Percentiles rank a stretch among this genome's conserved stretches.
These are phyloP conservation scores for Melinopterus prodromus DNA, from an alignment of 2,888 invertebrate species.

Conservation along the genomic window DNA sequence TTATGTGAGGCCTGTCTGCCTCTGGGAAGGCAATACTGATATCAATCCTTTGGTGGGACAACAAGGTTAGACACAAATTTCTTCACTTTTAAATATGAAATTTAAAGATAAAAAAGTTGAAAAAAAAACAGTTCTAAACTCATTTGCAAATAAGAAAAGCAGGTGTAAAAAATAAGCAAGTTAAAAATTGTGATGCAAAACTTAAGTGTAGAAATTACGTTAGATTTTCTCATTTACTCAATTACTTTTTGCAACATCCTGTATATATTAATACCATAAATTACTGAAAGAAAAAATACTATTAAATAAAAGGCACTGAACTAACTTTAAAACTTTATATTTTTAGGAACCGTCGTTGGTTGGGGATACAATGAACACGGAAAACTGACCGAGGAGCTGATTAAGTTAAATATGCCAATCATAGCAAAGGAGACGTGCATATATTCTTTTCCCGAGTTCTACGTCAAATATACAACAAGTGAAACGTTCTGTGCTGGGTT, in stretches of 20 bases:
- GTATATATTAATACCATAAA: no score
- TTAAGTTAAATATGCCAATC: slow-evolving; percentile 68
- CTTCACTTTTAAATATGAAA: neutral
- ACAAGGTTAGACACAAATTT: slow-evolving; percentile 44
- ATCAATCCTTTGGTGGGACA: slow-evolving; percentile 47
- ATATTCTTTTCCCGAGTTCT: slow-evolving; percentile 69
- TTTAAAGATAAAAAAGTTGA: no score
- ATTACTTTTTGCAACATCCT: no score
- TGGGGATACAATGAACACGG: slow-evolving; percentile 69
- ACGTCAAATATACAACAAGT: slow-evolving; percentile 66
- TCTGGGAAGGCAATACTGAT: slow-evolving; percentile 51
- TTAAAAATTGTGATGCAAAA: no score
- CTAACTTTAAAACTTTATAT: neutral
- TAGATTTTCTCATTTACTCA: no score
- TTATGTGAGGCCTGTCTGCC: slow-evolving; percentile 56
- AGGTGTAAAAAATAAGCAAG: no score
- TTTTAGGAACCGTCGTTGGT: slow-evolving; percentile 56
- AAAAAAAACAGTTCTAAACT: no score
- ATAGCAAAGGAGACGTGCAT: slow-evolving; percentile 69
- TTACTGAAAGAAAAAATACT: no score
- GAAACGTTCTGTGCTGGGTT: slow-evolving; percentile 65
- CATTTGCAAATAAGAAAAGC: no score
- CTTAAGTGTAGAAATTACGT: no score
- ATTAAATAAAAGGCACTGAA: no score
- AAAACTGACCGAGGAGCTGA: slow-evolving; percentile 66